Evolutionary conservation across 2,888 invertebrate species (phyloP).

Genomic region (Spilosoma lubricipeda): DNA sequence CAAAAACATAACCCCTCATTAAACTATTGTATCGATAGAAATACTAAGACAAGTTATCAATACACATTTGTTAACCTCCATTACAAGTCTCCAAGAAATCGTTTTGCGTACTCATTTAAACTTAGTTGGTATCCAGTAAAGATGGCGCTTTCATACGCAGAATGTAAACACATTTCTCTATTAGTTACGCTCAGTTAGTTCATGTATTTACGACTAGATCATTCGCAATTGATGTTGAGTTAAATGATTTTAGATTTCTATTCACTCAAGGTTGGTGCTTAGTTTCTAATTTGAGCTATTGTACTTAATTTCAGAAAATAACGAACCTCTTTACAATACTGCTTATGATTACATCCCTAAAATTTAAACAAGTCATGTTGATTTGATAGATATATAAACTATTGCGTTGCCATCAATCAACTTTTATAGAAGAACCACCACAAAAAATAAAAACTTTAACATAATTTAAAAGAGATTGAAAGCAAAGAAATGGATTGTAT

Average conservation of each 20-base stretch:
- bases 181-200: slow-evolving; percentile 33
- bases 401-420: neutral
- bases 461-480: neutral
- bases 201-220: slow-evolving; percentile 23
- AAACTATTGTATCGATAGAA: too few species aligned
- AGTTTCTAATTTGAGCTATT: neutral
- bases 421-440: neutral
- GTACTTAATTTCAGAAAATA: neutral
- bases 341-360: neutral
- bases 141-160: slow-evolving; percentile 33
- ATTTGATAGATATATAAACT: neutral
- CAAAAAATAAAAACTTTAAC: neutral
- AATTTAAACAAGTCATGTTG: neutral
- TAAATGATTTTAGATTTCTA: slow-evolving; percentile 6
- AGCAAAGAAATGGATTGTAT: neutral
- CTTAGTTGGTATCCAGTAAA: slow-evolving; percentile 29
- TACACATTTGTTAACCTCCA: slow-evolving; percentile 8
- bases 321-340: neutral
- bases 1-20: too few species aligned
- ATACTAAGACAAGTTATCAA: neutral
- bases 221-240: slow-evolving; percentile 8
- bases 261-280: neutral
- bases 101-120: slow-evolving; percentile 30
- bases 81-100: slow-evolving; percentile 1
- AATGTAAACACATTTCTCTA: slow-evolving; percentile 48